These are phyloP conservation scores for Allacma fusca DNA, from an alignment of 2,888 invertebrate genomes.

Conservation along the genomic window DNA sequence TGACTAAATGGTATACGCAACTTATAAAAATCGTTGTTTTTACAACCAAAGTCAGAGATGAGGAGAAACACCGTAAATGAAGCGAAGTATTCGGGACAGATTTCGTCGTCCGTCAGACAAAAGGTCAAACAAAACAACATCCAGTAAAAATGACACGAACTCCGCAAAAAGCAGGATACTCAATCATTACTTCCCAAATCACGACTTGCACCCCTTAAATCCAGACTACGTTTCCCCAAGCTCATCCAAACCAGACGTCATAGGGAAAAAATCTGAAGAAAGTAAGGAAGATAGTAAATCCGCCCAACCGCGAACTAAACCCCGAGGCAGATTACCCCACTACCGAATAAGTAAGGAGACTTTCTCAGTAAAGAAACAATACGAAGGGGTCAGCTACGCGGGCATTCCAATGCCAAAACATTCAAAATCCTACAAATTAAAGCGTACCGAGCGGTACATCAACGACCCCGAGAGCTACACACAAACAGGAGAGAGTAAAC, in stretches of 20 bases:
- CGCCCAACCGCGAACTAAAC: too few species aligned
- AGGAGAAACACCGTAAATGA: neutral
- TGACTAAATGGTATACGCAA: too few species aligned
- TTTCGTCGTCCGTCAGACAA: neutral
- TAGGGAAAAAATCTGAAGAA: neutral
- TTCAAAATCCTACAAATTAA: slow-evolving; percentile 30
- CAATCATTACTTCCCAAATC: neutral
- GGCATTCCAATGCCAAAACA: slow-evolving; percentile 25
- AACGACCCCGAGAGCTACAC: slow-evolving; percentile 20
- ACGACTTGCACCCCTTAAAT: neutral
- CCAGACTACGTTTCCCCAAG: neutral
- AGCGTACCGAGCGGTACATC: slow-evolving; percentile 28
- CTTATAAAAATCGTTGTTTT: too few species aligned
- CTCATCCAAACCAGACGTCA: neutral
- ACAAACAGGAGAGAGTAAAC: neutral
- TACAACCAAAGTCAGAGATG: neutral
- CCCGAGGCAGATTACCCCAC: neutral
- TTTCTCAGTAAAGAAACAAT: neutral
- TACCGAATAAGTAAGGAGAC: neutral
- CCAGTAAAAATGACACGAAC: neutral
- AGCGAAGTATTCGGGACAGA: neutral
- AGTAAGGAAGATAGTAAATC: too few species aligned
- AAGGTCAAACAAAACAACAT: neutral
- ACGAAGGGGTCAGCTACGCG: neutral
- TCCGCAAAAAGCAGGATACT: neutral